Conservation (phyloP, 64 coral and sea anemone species). For the Montipora sp. region DNA sequence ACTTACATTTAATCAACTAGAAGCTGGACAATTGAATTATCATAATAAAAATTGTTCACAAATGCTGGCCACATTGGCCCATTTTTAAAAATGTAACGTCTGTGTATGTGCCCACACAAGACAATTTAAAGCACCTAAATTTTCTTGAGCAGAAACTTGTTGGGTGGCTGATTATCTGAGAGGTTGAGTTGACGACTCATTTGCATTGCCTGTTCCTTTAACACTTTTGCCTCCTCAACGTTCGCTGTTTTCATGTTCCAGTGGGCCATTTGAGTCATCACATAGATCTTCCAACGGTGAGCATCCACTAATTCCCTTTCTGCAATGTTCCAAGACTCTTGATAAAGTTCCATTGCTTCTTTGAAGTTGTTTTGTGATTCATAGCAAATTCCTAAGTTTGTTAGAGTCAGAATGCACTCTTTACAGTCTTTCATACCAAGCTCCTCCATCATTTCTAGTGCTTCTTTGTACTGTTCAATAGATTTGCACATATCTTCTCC, state of each 20-base stretch:
- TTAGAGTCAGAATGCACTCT: conserved; percentile 7
- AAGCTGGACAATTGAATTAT: too few relatives aligned
- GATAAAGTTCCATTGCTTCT: conserved; percentile 19
- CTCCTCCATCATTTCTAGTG: conserved; percentile 17
- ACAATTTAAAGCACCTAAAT: not conserved
- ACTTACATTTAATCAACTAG: too few relatives aligned
- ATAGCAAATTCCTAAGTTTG: conserved; percentile 41
- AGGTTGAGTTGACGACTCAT: not conserved
- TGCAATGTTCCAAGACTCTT: conserved; percentile 2
- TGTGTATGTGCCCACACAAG: too few relatives aligned
- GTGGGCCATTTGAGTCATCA: conserved; percentile 16
- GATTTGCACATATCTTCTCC: not conserved
- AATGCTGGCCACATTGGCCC: too few relatives aligned
- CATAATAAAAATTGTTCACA: too few relatives aligned
- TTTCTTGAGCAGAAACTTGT: conserved; percentile 24
- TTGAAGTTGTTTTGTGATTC: not conserved
- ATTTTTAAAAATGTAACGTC: too few relatives aligned
- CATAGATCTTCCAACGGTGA: conserved; percentile 35
- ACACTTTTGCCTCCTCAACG: not conserved
- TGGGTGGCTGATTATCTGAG: conserved; percentile 19
- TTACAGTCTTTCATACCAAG: conserved; percentile 12
- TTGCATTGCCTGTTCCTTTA: not conserved
- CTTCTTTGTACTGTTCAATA: not conserved
- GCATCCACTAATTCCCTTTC: conserved; percentile 6
- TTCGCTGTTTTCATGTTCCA: not conserved